Conservation (phyloP, 2,113 vertebrate genomes). For the Cyanoramphus novaezelandiae region DNA sequence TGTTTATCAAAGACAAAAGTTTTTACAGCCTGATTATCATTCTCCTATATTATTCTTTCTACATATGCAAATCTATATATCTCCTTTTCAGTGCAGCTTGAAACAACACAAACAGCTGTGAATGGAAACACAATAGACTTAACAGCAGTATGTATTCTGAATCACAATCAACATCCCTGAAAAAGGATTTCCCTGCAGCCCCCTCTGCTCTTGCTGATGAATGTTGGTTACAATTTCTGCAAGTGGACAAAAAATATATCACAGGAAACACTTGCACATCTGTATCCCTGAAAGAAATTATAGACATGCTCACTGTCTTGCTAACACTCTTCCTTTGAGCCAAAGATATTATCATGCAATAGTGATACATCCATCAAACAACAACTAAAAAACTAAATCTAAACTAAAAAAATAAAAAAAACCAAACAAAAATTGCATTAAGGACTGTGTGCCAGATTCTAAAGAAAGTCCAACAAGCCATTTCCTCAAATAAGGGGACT, state of each 20-base stretch:
- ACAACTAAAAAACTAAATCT: not conserved
- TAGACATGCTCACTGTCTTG: not conserved
- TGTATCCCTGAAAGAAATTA: not conserved
- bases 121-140: not conserved
- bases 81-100: not conserved
- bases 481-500: not conserved
- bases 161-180: not conserved
- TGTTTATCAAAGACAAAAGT: not conserved
- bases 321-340: not conserved
- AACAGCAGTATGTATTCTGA: not conserved
- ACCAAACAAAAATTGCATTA: not conserved
- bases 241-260: not conserved
- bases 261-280: not conserved
- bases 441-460: not conserved
- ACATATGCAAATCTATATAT: not conserved
- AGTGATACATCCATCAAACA: not conserved
- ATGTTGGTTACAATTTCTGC: not conserved
- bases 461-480: not conserved
- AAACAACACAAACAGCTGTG: not conserved
- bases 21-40: not conserved
- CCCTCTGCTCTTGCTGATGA: not conserved
- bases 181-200: fast-evolving
- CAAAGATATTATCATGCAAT: not conserved
- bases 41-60: not conserved
- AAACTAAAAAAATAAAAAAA: not conserved